phyloP scores from a whole-genome alignment of 2,888 invertebrate genomes.

The Agrypnus murinus region DNA sequence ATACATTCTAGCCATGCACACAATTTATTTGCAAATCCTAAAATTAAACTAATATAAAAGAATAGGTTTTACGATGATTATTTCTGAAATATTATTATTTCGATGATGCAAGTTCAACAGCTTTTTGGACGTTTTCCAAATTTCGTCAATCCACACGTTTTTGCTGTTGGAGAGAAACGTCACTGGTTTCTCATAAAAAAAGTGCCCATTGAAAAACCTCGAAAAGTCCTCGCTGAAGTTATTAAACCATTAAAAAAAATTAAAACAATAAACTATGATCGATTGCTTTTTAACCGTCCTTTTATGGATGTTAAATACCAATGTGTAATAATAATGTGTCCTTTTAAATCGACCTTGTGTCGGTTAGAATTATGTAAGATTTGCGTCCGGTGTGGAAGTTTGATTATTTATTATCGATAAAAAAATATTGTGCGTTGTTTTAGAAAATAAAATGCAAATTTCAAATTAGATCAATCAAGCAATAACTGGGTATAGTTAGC shows the following conservation, averaged over 20 bases:
- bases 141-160: slow-evolving; percentile 22
- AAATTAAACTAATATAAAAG: too few species aligned
- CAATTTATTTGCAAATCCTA: too few species aligned
- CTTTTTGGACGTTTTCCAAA: slow-evolving; percentile 7
- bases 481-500: too few species aligned
- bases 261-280: slow-evolving; percentile 11
- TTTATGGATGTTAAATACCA: slow-evolving; percentile 42
- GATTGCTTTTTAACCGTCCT: slow-evolving; percentile 32
- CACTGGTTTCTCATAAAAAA: background rate
- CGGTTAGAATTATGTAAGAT: slow-evolving; percentile 43
- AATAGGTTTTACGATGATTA: background rate
- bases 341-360: slow-evolving; percentile 46
- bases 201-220: background rate
- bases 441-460: background rate
- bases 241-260: slow-evolving; percentile 18
- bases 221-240: slow-evolving; percentile 12
- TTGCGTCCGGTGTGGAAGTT: slow-evolving; percentile 36
- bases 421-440: slow-evolving; percentile 6
- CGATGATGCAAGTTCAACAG: background rate
- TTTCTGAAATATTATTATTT: background rate
- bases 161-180: too few species aligned
- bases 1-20: too few species aligned
- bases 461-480: background rate
- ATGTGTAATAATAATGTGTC: slow-evolving; percentile 41
- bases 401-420: slow-evolving; percentile 2